These are phyloP conservation scores for Tiliacea aurago DNA, from an alignment of 2,888 invertebrate species.

Conservation along the genomic window DNA sequence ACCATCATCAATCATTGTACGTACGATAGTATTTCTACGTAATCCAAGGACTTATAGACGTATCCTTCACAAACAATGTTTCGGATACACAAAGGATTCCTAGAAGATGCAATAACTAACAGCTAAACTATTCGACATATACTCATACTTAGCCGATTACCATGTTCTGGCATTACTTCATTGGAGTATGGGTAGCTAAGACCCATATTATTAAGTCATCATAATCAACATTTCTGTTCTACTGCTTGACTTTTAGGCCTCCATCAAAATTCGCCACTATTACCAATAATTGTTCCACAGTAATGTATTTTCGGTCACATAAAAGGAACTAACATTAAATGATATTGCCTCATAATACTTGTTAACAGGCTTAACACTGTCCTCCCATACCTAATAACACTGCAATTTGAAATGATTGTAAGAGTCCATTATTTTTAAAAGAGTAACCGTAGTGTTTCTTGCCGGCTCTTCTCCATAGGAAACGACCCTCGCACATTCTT, in stretches of 20 bases:
- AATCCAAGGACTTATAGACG: constrained; percentile 16
- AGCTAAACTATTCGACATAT: background rate
- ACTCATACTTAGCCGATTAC: background rate
- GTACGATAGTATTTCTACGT: constrained; percentile 4
- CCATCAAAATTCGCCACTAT: background rate
- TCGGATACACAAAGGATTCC: constrained; percentile 1
- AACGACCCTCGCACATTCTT: background rate
- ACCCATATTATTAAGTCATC: background rate
- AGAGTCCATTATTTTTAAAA: no score
- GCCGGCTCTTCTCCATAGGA: background rate
- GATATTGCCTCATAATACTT: background rate
- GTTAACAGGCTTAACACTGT: background rate
- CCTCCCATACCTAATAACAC: background rate
- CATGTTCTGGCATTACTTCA: background rate
- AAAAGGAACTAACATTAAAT: background rate
- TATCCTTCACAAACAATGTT: constrained; percentile 32
- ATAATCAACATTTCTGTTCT: background rate
- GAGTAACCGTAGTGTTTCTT: background rate
- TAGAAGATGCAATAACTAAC: background rate
- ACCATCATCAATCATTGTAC: constrained; percentile 33
- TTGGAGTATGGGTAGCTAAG: background rate
- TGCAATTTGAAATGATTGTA: no score
- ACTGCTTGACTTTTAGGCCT: background rate
- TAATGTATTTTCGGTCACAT: background rate
- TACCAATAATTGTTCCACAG: background rate